Evolutionary conservation across 2,113 vertebrate genomes (phyloP).

Genomic region (Panthera tigris): DNA sequence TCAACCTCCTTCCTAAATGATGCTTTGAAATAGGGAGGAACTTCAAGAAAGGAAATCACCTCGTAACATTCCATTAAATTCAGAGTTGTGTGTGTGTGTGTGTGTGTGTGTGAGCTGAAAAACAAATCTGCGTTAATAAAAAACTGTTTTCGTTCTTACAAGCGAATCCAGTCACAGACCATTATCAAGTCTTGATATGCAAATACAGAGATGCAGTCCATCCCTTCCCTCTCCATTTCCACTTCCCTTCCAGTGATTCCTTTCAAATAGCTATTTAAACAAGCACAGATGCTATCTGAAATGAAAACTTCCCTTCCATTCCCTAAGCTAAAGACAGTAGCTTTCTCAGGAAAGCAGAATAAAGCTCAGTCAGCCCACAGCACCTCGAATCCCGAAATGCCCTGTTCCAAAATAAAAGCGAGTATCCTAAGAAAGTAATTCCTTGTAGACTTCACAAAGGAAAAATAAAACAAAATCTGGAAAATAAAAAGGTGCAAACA

Average conservation of each 20-base stretch:
- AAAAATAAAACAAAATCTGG: neutral
- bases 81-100: neutral
- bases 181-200: neutral
- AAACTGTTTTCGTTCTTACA: neutral
- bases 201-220: neutral
- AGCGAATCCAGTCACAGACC: neutral
- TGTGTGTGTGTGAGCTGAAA: neutral
- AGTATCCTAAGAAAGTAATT: neutral
- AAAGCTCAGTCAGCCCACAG: conserved; percentile 6
- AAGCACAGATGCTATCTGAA: conserved; percentile 15
- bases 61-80: conserved; percentile 27
- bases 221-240: neutral
- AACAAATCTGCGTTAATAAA: neutral
- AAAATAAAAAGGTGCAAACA: neutral
- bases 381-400: conserved; percentile 16
- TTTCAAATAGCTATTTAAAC: neutral
- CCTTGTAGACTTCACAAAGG: neutral
- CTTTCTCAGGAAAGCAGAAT: conserved; percentile 26
- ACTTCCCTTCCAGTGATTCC: neutral
- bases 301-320: conserved; percentile 64
- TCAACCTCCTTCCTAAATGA: conserved; percentile 7
- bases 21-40: conserved; percentile 51
- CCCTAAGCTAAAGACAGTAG: conserved; percentile 23
- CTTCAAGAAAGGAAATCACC: conserved; percentile 13
- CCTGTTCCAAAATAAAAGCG: neutral